phyloP scores from a whole-genome alignment of 2,797 vertebrate species.

The Eleutherodactylus coqui region DNA sequence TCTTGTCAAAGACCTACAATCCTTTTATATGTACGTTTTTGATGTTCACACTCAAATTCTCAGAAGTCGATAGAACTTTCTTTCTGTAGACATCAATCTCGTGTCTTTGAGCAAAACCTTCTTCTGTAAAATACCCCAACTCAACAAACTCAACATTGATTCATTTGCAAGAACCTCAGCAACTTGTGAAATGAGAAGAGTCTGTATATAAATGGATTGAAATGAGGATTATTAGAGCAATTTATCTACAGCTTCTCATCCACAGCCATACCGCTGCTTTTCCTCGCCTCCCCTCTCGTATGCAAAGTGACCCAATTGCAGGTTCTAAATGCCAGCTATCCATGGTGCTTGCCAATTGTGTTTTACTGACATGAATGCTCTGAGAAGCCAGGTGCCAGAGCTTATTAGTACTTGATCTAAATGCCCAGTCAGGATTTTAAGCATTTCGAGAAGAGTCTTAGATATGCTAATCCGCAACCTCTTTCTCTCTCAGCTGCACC shows the following conservation, averaged over 20 bases:
- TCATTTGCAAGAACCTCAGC: neutral
- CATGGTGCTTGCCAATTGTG: slow-evolving; percentile 18
- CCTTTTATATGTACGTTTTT: neutral
- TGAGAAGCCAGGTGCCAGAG: accelerated
- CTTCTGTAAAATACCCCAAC: slow-evolving; percentile 1
- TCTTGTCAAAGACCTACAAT: neutral
- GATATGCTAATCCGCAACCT: slow-evolving; percentile 44
- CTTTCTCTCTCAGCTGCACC: neutral
- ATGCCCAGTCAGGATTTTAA: slow-evolving; percentile 29
- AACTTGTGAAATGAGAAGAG: neutral
- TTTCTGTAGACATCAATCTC: neutral
- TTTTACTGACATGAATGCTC: slow-evolving; percentile 20
- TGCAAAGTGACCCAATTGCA: slow-evolving; percentile 48
- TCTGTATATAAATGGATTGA: slow-evolving; percentile 29
- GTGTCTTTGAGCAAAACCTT: neutral
- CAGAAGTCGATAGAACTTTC: neutral
- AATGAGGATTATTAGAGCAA: slow-evolving; percentile 43
- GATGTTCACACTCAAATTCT: neutral
- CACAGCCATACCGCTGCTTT: neutral
- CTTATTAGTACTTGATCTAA: slow-evolving; percentile 13
- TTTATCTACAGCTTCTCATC: slow-evolving; percentile 36
- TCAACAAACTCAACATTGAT: slow-evolving; percentile 1
- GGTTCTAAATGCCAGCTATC: slow-evolving; percentile 34
- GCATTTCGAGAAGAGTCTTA: slow-evolving; percentile 6
- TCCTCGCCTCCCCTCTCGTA: slow-evolving; percentile 13